A percentile compares a stretch with the other conserved stretches of the same genome.
Conservation (phyloP, 2,113 vertebrate species). For the Antigone vipio region DNA sequence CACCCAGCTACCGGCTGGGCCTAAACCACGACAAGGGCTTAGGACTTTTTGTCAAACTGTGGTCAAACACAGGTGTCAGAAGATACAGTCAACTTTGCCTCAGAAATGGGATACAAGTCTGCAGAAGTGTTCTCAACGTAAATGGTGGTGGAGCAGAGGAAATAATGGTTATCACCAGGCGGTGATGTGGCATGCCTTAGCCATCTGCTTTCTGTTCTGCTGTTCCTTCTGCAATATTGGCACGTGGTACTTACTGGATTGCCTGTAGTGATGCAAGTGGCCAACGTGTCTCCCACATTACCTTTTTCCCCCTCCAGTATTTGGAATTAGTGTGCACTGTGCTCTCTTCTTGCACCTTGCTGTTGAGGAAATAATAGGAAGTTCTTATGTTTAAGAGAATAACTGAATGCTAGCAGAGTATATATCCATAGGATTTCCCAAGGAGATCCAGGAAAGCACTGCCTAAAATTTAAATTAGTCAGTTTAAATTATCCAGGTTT, state of each 20-base stretch:
- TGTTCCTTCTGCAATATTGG: background rate
- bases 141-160: background rate
- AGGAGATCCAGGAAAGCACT: background rate
- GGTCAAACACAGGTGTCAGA: background rate
- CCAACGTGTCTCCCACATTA: fast-evolving
- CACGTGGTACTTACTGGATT: background rate
- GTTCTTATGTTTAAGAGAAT: background rate
- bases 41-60: background rate
- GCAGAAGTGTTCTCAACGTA: background rate
- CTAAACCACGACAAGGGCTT: no score
- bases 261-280: background rate
- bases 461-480: background rate
- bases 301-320: background rate
- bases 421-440: background rate
- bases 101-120: background rate
- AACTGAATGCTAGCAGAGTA: background rate
- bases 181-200: background rate
- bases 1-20: no score
- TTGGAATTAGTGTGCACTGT: background rate
- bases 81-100: background rate
- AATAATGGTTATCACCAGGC: background rate
- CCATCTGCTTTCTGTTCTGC: background rate
- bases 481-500: background rate
- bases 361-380: background rate
- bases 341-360: background rate